Conservation (phyloP, 2,888 invertebrate genomes). For the Machimus atricapillus region DNA sequence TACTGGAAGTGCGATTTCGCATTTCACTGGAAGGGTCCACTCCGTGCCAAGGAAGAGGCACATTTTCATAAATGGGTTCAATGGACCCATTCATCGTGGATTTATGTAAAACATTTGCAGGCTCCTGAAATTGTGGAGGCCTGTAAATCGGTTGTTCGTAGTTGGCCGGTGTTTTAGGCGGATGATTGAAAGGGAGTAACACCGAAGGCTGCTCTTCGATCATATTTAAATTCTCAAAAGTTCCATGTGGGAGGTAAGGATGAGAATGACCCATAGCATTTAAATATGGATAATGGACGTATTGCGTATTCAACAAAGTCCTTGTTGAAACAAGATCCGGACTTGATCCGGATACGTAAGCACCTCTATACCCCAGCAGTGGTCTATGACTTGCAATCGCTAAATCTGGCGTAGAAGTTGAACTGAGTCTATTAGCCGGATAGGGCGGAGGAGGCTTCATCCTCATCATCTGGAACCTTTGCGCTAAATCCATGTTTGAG, state of each 20-base stretch:
- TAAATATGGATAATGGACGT: slow-evolving; percentile 56
- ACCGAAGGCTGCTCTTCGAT: slow-evolving; percentile 62
- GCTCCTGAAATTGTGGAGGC: slow-evolving; percentile 49
- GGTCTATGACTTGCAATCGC: slow-evolving; percentile 74
- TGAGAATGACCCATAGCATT: slow-evolving; percentile 60
- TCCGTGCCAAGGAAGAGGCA: slow-evolving; percentile 72
- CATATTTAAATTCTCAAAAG: slow-evolving; percentile 76
- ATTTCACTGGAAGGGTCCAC: slow-evolving; percentile 51
- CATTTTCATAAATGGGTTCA: slow-evolving; percentile 84
- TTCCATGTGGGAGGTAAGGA: slow-evolving; percentile 68
- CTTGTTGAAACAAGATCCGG: slow-evolving; percentile 80
- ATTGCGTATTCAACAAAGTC: slow-evolving; percentile 65
- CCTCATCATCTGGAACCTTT: slow-evolving; percentile 59
- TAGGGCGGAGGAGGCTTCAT: slow-evolving; percentile 85
- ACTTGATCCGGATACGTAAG: slow-evolving; percentile 77
- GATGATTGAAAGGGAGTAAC: slow-evolving; percentile 54
- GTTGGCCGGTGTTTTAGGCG: slow-evolving; percentile 16
- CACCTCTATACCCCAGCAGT: slow-evolving; percentile 57
- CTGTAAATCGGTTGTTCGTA: neutral
- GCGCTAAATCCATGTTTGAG: slow-evolving; percentile 57
- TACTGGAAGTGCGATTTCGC: slow-evolving; percentile 68
- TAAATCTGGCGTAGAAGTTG: slow-evolving; percentile 84
- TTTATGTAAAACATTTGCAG: slow-evolving; percentile 54
- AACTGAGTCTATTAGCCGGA: slow-evolving; percentile 77
- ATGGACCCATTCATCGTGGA: slow-evolving; percentile 65